A percentile compares a stretch with the other conserved stretches of the same genome.
Evolutionary conservation across 2,797 vertebrate species (phyloP).

Genomic region (Sus cebifrons): DNA sequence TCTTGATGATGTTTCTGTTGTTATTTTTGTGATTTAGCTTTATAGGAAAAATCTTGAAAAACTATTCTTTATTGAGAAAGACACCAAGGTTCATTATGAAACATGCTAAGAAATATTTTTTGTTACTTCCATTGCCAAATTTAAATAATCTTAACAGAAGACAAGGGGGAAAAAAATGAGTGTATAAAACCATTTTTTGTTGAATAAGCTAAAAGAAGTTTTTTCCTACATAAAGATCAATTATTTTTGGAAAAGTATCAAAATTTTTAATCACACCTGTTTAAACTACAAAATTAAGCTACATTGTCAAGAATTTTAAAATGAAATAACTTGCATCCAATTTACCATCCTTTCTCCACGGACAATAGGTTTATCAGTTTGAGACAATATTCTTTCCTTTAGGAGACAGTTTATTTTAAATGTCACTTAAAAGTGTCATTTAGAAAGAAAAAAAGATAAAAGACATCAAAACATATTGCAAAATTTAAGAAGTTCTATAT

Average conservation of each 20-base stretch:
- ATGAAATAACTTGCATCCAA: slow-evolving; percentile 7
- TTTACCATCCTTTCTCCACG: not conserved
- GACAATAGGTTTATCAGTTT: not conserved
- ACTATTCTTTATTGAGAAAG: not conserved
- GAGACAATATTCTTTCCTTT: not conserved
- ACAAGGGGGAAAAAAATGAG: not conserved
- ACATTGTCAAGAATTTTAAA: not conserved
- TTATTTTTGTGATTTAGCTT: slow-evolving; percentile 15
- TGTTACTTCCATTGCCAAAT: slow-evolving; percentile 25
- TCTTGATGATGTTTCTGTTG: not conserved
- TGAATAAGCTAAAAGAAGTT: not conserved
- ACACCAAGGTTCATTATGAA: not conserved
- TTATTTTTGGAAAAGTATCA: not conserved
- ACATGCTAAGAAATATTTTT: not conserved
- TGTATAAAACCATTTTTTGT: not conserved
- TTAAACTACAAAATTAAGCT: slow-evolving; percentile 2
- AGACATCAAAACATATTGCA: not conserved
- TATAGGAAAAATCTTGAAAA: not conserved
- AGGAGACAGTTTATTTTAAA: not conserved
- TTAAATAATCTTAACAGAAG: slow-evolving; percentile 61
- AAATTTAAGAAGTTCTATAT: not conserved
- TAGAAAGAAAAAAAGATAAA: not conserved
- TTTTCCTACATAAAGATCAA: not conserved
- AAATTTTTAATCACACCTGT: not conserved
- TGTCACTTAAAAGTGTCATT: not conserved